Evolutionary conservation across 1,140 invertebrate genomes (phyloP), one percentile per base, ranked within the genome.

Genomic region (Drosophila rufa): DNA sequence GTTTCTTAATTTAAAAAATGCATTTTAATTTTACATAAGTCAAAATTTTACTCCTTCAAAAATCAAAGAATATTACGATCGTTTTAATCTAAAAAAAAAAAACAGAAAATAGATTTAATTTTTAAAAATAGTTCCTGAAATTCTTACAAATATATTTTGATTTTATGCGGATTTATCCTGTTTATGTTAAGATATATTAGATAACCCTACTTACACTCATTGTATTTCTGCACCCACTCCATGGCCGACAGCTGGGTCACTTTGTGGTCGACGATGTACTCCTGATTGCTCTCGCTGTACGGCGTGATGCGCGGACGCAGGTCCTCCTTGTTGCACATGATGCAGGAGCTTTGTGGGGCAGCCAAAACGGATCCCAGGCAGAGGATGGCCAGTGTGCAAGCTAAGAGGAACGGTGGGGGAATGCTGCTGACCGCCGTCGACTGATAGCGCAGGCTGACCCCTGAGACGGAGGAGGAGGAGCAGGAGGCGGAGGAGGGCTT

Each of bases 231-330:
- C 7, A 92, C 57, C 6, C 82, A 82, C 15, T 80, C 51, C 25
- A 92, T 91, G 9, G 92, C 92, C 22, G 92, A 82, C 30, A 77
- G 51, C 33, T 80, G 76, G 40, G 91, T 71, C 19, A 92, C 92
- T 66, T 92, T 84, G 66, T 92, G 92, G 53, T 92, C 92, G 12
- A 92, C 87, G n/a, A 61, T 80, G 55, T 71, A 87, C 58, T 92
- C 92, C 56, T 91, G 87, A 43, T 82, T 90, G 45, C 53, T 81
- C 9, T 60, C 70, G 27, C 59, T 71, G 42, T 69, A 65, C 0
- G 60, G 60, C 1, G 82, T 65, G 17, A 53, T 62, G 11, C 70
- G 74, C 17, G 66, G 48, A 19, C 64, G 57, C 27, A 85, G 55
- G 47, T 92, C 89, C 45, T 87, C 87, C 53, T 86, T 91, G 74